Evolutionary conservation across 2,888 invertebrate species (phyloP).

Genomic region (Rhamphomyia laevipes): DNA sequence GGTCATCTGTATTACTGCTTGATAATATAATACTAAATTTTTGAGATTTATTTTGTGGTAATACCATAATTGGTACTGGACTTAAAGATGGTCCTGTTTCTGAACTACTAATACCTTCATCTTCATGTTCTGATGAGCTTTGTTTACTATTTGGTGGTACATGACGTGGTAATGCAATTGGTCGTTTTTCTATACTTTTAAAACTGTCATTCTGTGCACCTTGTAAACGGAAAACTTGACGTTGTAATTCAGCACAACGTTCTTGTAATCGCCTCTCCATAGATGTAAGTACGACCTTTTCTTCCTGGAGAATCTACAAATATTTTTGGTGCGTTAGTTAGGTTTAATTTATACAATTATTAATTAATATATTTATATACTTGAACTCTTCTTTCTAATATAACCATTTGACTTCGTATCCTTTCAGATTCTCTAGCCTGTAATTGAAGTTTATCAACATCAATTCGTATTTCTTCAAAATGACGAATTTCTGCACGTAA

Average conservation of each 20-base stretch:
- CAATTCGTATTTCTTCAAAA: slow-evolving; percentile 67
- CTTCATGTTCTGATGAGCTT: slow-evolving; percentile 67
- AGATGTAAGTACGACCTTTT: slow-evolving; percentile 60
- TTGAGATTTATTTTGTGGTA: slow-evolving; percentile 41
- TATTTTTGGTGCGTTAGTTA: background rate
- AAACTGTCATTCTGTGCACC: slow-evolving; percentile 36
- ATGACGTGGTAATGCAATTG: slow-evolving; percentile 32
- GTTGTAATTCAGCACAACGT: slow-evolving; percentile 61
- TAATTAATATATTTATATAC: slow-evolving; percentile 33
- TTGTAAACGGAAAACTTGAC: slow-evolving; percentile 48
- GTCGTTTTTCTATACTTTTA: slow-evolving; percentile 32
- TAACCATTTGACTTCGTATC: slow-evolving; percentile 55
- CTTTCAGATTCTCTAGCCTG: slow-evolving; percentile 58
- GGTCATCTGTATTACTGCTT: slow-evolving; percentile 9
- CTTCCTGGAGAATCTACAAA: slow-evolving; percentile 58
- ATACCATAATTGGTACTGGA: slow-evolving; percentile 46
- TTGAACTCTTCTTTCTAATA: slow-evolving; percentile 61
- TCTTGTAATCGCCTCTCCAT: slow-evolving; percentile 64
- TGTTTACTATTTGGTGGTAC: slow-evolving; percentile 29
- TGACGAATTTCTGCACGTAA: slow-evolving; percentile 58
- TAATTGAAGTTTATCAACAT: slow-evolving; percentile 62
- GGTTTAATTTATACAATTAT: background rate
- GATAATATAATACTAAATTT: slow-evolving; percentile 32
- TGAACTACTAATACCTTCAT: slow-evolving; percentile 80
- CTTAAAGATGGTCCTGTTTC: slow-evolving; percentile 59